Evolutionary conservation across 2,797 vertebrate species (phyloP), one percentile per base, ranked within the genome.

Genomic region (Triplophysa bombifrons): DNA sequence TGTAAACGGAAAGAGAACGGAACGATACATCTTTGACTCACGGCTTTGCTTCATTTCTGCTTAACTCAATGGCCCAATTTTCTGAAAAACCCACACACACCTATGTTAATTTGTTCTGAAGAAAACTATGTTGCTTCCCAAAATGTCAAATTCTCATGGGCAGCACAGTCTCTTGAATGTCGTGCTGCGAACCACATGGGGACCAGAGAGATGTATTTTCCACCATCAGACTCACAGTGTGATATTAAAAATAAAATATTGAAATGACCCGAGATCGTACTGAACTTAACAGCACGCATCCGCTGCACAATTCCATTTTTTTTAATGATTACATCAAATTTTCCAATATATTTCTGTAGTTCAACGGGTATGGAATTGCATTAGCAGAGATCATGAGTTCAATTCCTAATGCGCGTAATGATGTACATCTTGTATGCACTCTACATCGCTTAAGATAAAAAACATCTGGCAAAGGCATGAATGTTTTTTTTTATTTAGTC

Each of bases 201-300:
- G 17, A 46, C 61, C 0, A 44, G 22, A 17, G 17, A 19, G 9
- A 61, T n/a, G 22, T 60, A 60, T 60, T 60, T 12, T 25, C n/a
- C 9, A 10, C n/a, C 55, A 56, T 22, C 12, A 60, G 56, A 27
- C 56, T 60, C 56, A 60, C 12, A 10, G 56, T 27, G 22, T 60
- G 56, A 60, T 27, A 60, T 60, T 60, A 60, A 25, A 56, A 60
- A 13, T 60, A 60, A 13, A 60, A 60, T 60, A 60, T 60, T 60
- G 12, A 60, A 60, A 60, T 60, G 22, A 60, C n/a, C n/a, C 4
- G 56, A 25, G 12, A 22, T 27, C 9, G 4, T 20, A 11, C 53
- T 1, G 19, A 55, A 55, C 17, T 55, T n/a, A 55, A n/a, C 51
- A 53, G 51, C 16, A n/a, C 53, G 19, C 0, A 2, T 55, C n/a